Percentiles rank a stretch among this genome's conserved stretches.
Evolutionary conservation across 2,888 invertebrate genomes (phyloP).

Genomic region (Nymphalis urticae): DNA sequence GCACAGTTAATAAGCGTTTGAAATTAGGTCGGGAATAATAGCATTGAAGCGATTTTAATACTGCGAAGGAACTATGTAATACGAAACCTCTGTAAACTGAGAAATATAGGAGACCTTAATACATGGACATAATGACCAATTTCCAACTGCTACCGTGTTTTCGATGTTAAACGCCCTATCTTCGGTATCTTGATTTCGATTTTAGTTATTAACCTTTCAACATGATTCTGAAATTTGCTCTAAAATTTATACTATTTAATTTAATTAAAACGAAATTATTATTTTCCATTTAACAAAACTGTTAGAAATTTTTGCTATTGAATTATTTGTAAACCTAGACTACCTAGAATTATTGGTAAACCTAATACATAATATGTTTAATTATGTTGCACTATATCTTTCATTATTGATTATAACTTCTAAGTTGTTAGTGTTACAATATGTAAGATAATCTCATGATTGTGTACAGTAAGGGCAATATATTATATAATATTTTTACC

Average conservation of each 20-base stretch:
- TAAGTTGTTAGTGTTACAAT: too few species aligned
- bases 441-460: too few species aligned
- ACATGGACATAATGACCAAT: neutral
- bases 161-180: conserved; percentile 13
- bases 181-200: conserved; percentile 25
- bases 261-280: conserved; percentile 27
- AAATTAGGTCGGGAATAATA: conserved; percentile 43
- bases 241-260: conserved; percentile 30
- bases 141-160: neutral
- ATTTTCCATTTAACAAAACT: conserved; percentile 14
- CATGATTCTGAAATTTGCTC: conserved; percentile 24
- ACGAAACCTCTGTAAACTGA: conserved; percentile 21
- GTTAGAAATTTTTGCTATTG: too few species aligned
- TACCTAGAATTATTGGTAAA: neutral
- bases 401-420: too few species aligned
- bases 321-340: neutral
- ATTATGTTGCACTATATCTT: too few species aligned
- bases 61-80: conserved; percentile 33
- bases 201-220: conserved; percentile 35
- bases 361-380: too few species aligned
- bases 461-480: too few species aligned
- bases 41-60: conserved; percentile 44
- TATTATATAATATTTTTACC: too few species aligned
- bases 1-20: conserved; percentile 38
- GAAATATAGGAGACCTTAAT: conserved; percentile 1